These are phyloP conservation scores for Tiphia femorata DNA, from an alignment of 2,888 invertebrate genomes.

Conservation along the genomic window DNA sequence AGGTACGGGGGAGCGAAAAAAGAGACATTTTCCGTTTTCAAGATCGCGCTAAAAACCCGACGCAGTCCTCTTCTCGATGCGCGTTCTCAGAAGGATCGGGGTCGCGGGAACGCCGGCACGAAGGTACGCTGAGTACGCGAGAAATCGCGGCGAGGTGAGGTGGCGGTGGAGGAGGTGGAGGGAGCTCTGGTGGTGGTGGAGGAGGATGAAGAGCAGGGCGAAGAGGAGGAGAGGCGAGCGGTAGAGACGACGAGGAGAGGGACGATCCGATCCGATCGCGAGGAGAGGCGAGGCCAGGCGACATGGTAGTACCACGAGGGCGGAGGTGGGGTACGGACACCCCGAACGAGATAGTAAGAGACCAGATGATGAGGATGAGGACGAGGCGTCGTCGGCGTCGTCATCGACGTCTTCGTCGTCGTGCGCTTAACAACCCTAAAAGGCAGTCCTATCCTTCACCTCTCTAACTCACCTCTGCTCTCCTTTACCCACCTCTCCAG, in stretches of 20 bases:
- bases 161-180: conserved; percentile 11
- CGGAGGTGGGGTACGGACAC: conserved; percentile 19
- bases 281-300: conserved; percentile 41
- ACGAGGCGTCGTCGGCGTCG: conserved; percentile 51
- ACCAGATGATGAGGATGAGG: conserved; percentile 27
- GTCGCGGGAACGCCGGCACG: conserved; percentile 59
- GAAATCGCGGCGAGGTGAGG: no score
- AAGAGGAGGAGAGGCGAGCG: conserved; percentile 17
- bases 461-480: conserved; percentile 52
- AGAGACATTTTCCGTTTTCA: conserved; percentile 60
- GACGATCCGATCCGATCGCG: conserved; percentile 40
- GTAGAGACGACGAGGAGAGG: conserved; percentile 34
- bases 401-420: no score
- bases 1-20: conserved; percentile 29
- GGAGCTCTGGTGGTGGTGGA: background rate
- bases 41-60: conserved; percentile 57
- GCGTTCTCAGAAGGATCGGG: conserved; percentile 62
- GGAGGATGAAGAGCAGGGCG: background rate
- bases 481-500: conserved; percentile 49
- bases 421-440: conserved; percentile 62
- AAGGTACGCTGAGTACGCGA: no score
- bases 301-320: conserved; percentile 44
- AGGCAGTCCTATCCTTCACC: conserved; percentile 54
- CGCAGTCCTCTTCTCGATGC: conserved; percentile 42
- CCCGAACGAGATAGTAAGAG: background rate